Conservation (phyloP, 1,140 invertebrate species). For the Ditylenchus dipsaci region DNA sequence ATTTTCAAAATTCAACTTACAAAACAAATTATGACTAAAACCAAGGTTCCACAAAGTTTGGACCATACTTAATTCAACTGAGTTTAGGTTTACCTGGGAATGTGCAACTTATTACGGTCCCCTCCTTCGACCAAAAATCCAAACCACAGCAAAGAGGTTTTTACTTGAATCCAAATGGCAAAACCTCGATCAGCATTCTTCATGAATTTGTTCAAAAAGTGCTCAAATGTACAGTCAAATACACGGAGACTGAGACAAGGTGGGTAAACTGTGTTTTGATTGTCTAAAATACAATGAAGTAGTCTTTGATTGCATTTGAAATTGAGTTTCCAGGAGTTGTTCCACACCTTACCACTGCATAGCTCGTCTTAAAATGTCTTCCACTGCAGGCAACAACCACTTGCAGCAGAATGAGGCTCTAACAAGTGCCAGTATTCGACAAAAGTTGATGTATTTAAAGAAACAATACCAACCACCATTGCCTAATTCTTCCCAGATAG, state of each 20-base stretch:
- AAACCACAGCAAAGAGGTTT: slow-evolving; percentile 36
- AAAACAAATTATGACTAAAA: no score
- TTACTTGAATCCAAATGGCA: slow-evolving; percentile 42
- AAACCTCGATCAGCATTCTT: slow-evolving; percentile 44
- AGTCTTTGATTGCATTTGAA: background rate
- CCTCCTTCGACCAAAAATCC: slow-evolving; percentile 29
- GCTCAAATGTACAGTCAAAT: slow-evolving; percentile 37
- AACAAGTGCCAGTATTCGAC: background rate
- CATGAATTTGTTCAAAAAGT: slow-evolving; percentile 51
- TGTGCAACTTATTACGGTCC: slow-evolving; percentile 43
- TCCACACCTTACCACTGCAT: slow-evolving; percentile 39
- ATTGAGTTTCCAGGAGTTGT: slow-evolving; percentile 24
- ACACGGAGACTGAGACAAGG: slow-evolving; percentile 34
- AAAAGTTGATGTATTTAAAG: background rate
- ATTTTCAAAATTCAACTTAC: no score
- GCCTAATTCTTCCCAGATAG: no score
- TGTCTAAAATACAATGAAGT: no score
- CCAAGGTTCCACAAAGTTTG: no score
- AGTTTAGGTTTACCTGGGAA: slow-evolving; percentile 32
- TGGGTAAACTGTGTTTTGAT: slow-evolving; percentile 8
- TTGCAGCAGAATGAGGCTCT: slow-evolving; percentile 14
- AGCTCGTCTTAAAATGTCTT: slow-evolving; percentile 18
- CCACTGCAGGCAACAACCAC: slow-evolving; percentile 7
- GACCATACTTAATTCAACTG: no score
- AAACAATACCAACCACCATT: background rate